phyloP scores from a whole-genome alignment of 2,888 invertebrate genomes.

The Aphrophora alni region DNA sequence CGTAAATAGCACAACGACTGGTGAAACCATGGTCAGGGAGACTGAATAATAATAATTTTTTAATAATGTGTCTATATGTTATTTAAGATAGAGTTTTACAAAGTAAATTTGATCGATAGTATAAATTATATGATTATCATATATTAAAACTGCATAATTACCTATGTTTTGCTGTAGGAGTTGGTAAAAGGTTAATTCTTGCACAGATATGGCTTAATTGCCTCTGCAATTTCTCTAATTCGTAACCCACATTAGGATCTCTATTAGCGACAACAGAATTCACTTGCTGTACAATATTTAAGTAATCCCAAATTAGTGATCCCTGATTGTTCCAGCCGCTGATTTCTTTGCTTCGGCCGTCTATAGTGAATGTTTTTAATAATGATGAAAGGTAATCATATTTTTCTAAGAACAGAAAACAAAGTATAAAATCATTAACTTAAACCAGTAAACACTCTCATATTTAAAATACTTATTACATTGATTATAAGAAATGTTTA shows the following conservation, averaged over 20 bases:
- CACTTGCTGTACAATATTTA: constrained; percentile 64
- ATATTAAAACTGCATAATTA: constrained; percentile 48
- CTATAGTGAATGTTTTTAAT: constrained; percentile 64
- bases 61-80: too few species aligned
- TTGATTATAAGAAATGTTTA: too few species aligned
- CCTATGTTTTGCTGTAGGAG: constrained; percentile 62
- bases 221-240: constrained; percentile 61
- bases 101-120: too few species aligned
- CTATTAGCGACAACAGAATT: constrained; percentile 60
- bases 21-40: too few species aligned
- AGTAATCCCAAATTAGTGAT: constrained; percentile 73
- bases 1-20: too few species aligned
- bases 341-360: constrained; percentile 39
- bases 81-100: constrained; percentile 16
- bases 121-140: too few species aligned
- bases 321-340: constrained; percentile 75
- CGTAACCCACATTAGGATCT: constrained; percentile 55
- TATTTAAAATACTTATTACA: too few species aligned
- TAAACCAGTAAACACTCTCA: neutral
- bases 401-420: constrained; percentile 63
- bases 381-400: constrained; percentile 68
- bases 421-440: too few species aligned
- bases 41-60: too few species aligned
- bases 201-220: constrained; percentile 61
- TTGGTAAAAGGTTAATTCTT: constrained; percentile 60